A percentile compares a stretch with the other conserved stretches of the same genome.
Conservation (phyloP, 1,140 invertebrate species). For the Marisa cornuarietis region DNA sequence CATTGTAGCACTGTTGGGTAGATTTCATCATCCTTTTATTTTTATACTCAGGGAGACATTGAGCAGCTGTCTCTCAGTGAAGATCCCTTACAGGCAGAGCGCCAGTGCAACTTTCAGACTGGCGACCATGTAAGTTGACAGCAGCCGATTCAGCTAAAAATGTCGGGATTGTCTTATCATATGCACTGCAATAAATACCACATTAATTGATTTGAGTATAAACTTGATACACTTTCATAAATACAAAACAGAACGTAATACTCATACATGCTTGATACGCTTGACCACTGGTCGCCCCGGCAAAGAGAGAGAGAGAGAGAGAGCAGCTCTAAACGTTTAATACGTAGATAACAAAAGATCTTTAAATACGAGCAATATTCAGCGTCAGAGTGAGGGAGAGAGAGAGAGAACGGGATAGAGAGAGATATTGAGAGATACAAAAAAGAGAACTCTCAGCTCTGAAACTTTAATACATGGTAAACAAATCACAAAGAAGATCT, state of each 20-base stretch:
- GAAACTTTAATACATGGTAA: background rate
- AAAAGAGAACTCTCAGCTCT: background rate
- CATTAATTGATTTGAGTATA: too few species aligned
- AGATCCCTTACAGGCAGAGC: constrained; percentile 41
- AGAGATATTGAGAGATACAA: background rate
- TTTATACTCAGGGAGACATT: constrained; percentile 44
- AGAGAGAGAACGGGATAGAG: background rate
- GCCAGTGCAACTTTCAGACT: constrained; percentile 43
- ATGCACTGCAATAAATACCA: too few species aligned
- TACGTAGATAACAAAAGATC: too few species aligned
- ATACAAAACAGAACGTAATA: too few species aligned
- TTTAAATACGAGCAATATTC: background rate
- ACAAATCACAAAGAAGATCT: background rate
- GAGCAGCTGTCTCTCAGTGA: constrained; percentile 51
- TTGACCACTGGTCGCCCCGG: too few species aligned
- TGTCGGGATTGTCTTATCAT: too few species aligned
- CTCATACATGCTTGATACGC: too few species aligned
- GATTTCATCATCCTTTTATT: background rate
- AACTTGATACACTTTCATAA: too few species aligned
- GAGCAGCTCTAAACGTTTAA: too few species aligned
- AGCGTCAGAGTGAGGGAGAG: too few species aligned
- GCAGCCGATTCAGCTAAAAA: too few species aligned
- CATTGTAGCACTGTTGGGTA: background rate
- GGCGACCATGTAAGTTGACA: constrained; percentile 21
- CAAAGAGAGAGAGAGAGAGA: too few species aligned